Evolutionary conservation across 2,113 vertebrate genomes (phyloP).

Genomic region (Peucedramus taeniatus): DNA sequence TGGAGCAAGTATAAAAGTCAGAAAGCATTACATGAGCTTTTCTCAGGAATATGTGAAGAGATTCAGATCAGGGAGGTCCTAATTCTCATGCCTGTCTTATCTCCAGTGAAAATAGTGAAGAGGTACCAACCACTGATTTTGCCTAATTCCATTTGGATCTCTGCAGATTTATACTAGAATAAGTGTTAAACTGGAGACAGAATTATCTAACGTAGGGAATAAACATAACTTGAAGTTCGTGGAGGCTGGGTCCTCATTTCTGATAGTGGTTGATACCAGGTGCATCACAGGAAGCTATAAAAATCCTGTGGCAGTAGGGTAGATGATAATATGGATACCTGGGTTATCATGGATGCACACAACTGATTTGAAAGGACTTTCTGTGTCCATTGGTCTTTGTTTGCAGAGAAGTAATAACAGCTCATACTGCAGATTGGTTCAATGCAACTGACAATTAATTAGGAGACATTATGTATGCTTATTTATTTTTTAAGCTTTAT

Average conservation of each 20-base stretch:
- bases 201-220: neutral
- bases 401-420: neutral
- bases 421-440: neutral
- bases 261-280: neutral
- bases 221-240: neutral
- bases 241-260: neutral
- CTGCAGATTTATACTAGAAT: neutral
- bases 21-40: neutral
- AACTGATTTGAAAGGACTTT: neutral
- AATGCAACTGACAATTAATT: neutral
- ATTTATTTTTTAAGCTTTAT: neutral
- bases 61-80: neutral
- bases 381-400: neutral
- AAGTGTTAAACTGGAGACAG: neutral
- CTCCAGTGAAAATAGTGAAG: neutral
- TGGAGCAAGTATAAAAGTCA: neutral
- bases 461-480: neutral
- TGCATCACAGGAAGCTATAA: neutral
- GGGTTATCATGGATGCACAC: neutral
- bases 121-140: neutral
- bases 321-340: neutral
- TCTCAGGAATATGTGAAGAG: neutral
- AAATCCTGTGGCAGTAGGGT: neutral
- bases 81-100: neutral
- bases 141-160: neutral